Percentiles rank a stretch among this genome's conserved stretches.
phyloP scores from a whole-genome alignment of 2,113 vertebrate genomes.

The Paracanthobrama guichenoti region DNA sequence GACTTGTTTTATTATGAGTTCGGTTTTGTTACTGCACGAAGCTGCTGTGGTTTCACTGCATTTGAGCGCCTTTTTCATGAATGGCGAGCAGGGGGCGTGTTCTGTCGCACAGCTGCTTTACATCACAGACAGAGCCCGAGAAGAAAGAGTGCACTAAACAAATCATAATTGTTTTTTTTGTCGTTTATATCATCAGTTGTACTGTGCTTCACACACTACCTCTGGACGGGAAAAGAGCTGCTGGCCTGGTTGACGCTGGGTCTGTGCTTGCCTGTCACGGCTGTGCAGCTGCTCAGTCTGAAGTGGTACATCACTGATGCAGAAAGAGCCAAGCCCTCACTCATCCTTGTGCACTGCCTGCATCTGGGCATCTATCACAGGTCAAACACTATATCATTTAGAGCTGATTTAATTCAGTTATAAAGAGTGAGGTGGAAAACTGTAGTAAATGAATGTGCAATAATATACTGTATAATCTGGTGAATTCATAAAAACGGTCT shows the following conservation, averaged over 20 bases:
- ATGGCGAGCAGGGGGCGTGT: slow-evolving; percentile 39
- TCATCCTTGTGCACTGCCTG: slow-evolving; percentile 78
- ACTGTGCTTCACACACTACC: slow-evolving; percentile 73
- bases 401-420: background rate
- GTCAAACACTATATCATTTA: slow-evolving; percentile 60
- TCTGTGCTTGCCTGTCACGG: slow-evolving; percentile 72
- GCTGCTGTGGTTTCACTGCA: background rate
- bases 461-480: background rate
- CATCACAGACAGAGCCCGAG: background rate
- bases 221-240: slow-evolving; percentile 69
- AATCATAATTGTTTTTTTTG: background rate
- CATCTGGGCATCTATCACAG: slow-evolving; percentile 85
- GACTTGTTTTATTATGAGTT: background rate
- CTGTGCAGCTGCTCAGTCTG: slow-evolving; percentile 80
- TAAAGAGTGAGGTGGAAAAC: background rate
- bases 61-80: slow-evolving; percentile 52
- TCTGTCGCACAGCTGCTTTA: slow-evolving; percentile 39
- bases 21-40: background rate
- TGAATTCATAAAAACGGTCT: background rate
- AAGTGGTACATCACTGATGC: slow-evolving; percentile 81
- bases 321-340: slow-evolving; percentile 52
- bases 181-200: slow-evolving; percentile 70
- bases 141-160: background rate
- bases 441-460: background rate
- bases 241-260: slow-evolving; percentile 75